phyloP scores from a whole-genome alignment of 2,113 vertebrate genomes.

The Prunella fulvescens region DNA sequence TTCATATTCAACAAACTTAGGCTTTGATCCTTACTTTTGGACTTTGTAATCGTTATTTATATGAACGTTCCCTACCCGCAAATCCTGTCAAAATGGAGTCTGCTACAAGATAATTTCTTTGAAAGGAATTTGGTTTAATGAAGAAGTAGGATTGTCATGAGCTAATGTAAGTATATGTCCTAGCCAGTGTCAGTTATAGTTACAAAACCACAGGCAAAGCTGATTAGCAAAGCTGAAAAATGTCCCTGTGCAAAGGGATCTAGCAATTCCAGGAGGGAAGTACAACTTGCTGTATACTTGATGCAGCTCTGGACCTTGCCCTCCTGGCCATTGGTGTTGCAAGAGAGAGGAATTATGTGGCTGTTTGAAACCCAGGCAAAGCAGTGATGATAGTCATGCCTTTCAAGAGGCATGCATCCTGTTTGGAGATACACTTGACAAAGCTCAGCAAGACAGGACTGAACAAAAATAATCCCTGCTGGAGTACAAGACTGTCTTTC shows the following conservation, averaged over 20 bases:
- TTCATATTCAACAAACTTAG: neutral
- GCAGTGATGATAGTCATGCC: constrained; percentile 5
- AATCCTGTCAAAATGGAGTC: neutral
- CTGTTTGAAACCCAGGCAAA: constrained; percentile 23
- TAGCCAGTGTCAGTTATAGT: neutral
- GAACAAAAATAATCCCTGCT: constrained; percentile 66
- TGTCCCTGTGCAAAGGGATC: neutral
- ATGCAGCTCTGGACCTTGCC: neutral
- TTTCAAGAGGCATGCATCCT: constrained; percentile 62
- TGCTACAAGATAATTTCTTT: neutral
- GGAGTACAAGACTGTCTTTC: constrained; percentile 56
- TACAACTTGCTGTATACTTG: neutral
- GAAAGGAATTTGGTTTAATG: neutral
- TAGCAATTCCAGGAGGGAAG: neutral
- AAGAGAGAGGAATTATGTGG: neutral
- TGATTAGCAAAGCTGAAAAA: neutral
- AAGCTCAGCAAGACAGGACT: constrained; percentile 55
- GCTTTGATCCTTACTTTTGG: neutral
- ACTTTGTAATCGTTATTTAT: neutral
- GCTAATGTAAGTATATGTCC: neutral
- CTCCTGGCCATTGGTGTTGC: neutral
- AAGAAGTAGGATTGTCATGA: neutral
- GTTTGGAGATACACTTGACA: constrained; percentile 65
- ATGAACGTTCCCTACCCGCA: accelerated
- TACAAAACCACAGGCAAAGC: neutral